Percentiles rank a stretch among this genome's conserved stretches.
Evolutionary conservation across 2,888 invertebrate genomes (phyloP).

Genomic region (Ischnus inquisitorius): DNA sequence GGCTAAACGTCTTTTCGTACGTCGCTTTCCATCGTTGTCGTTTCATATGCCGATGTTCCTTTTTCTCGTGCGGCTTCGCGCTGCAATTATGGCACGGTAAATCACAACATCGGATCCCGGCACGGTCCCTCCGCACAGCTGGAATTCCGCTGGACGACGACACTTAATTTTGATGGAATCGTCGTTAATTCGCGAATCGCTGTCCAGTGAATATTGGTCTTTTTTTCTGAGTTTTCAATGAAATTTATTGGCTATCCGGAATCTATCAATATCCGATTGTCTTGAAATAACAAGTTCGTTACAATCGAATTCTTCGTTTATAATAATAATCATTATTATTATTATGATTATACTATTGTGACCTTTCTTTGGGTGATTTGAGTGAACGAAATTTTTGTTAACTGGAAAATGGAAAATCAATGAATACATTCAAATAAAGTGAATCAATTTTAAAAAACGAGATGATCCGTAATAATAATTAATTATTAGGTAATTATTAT

Average conservation of each 20-base stretch:
- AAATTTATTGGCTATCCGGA: not conserved
- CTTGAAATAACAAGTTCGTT: not conserved
- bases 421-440: too few relatives aligned
- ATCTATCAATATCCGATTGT: not conserved
- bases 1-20: not conserved
- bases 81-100: constrained; percentile 28
- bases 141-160: constrained; percentile 6
- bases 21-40: constrained; percentile 33
- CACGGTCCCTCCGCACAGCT: constrained; percentile 29
- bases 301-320: too few relatives aligned
- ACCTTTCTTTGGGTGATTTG: too few relatives aligned
- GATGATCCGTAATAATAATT: too few relatives aligned
- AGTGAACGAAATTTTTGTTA: too few relatives aligned
- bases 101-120: constrained; percentile 13
- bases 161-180: constrained; percentile 11
- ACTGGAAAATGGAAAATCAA: too few relatives aligned
- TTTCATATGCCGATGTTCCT: constrained; percentile 28
- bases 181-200: constrained; percentile 2
- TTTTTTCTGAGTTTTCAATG: not conserved
- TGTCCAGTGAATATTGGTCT: not conserved
- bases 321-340: too few relatives aligned
- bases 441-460: too few relatives aligned
- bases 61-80: constrained; percentile 19
- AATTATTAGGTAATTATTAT: too few relatives aligned
- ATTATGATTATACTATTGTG: too few relatives aligned